A percentile compares a stretch with the other conserved stretches of the same genome.
Conservation (phyloP, 1,140 invertebrate genomes). For the Drosophila rufa region DNA sequence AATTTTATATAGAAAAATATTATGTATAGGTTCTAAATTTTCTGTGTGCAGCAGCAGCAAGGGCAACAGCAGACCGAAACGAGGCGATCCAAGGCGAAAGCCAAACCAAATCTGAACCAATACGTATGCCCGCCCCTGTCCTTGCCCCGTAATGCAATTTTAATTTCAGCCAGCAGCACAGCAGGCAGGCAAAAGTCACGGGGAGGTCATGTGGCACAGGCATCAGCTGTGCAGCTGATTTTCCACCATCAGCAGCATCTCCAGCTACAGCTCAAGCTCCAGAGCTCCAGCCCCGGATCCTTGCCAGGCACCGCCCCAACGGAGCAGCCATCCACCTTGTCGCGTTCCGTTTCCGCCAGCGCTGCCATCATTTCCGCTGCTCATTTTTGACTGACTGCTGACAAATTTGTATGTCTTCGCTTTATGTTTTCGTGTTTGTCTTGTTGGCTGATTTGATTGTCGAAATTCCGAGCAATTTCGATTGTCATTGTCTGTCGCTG, state of each 20-base stretch:
- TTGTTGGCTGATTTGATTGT: conserved; percentile 75
- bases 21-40: neutral
- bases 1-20: neutral
- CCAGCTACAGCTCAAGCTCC: neutral
- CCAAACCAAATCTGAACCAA: conserved; percentile 39
- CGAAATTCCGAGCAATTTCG: conserved; percentile 58
- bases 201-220: conserved; percentile 45
- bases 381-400: conserved; percentile 74
- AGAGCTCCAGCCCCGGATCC: neutral
- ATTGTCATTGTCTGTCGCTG: conserved; percentile 55
- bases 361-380: conserved; percentile 80
- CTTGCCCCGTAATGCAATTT: conserved; percentile 75
- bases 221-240: conserved; percentile 57
- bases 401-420: conserved; percentile 58
- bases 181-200: conserved; percentile 57
- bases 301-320: conserved; percentile 6
- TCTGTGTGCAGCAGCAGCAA: conserved; percentile 13
- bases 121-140: conserved; percentile 29
- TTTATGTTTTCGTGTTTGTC: conserved; percentile 62
- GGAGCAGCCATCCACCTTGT: conserved; percentile 34
- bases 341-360: conserved; percentile 68
- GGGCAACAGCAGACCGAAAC: conserved; percentile 29
- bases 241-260: conserved; percentile 12
- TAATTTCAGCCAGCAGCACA: conserved; percentile 73
- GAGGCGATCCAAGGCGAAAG: conserved; percentile 30